Base-by-base conservation (phyloP, 2,113 vertebrate species). In the Ploceus nigricollis region DNA sequence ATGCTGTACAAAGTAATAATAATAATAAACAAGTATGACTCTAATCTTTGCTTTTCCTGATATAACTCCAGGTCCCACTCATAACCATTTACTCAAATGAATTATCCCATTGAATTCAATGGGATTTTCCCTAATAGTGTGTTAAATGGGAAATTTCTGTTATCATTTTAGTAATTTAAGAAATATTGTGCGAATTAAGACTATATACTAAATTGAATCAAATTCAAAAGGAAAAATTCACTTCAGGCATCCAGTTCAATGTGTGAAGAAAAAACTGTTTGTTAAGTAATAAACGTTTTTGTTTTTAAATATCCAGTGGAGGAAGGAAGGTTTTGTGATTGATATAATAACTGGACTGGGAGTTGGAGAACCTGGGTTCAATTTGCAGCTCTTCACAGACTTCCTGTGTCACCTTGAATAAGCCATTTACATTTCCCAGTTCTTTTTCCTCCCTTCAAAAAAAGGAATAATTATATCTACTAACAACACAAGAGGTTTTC, bases 281-380 rank as follows among this genome's bases (percentile, higher is more conserved):
- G 45, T 89, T 18, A 60, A 60, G 13, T 71, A 83, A 81, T 15
- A 71, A 47, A 77, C 40, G 14, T 9, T 83, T 92, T 83, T 93
- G 44, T 56, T 96, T 95, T 92, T 28, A 92, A 86, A 48, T 83
- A 58, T 68, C 60, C 48, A 42, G 42, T 20, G 28, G 65, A 92
- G 79, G 90, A 95, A 96, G 93, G 94, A 96, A 94, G 82, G 40
- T 94, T 93, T 89, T 94, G 18, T 96, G 88, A 92, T 22, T 81
- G 86, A 92, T 92, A 63, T 91, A 94, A 93, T 90, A 85, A 60
- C 85, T 81, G 94, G 64, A 92, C 19, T 64, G 96, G 90, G 79
- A 96, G n/a, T 78, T 95, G 80, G 51, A 93, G 87, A 94, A 90
- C 82, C 93, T 97, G 92, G 71, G 92, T 96, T 96, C 94, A 96